Base-by-base conservation (phyloP, 2,888 invertebrate genomes). In the Sesia bembeciformis region DNA sequence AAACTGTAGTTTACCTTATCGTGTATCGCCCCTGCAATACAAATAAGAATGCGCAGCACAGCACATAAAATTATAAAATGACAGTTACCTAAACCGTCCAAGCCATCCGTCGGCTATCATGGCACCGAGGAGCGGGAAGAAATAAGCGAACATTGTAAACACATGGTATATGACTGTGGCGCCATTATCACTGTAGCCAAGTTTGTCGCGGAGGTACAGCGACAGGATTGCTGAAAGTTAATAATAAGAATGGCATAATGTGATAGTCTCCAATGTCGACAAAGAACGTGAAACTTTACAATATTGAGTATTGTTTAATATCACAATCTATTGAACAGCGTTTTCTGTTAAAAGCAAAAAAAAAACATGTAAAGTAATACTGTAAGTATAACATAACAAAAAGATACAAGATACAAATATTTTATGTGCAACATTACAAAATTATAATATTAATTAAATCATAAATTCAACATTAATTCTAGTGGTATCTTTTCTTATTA, bases 21-120 rank as follows among this genome's bases (percentile, higher is more conserved):
- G 6, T n/a, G 23, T 23, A 23, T 23, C 23, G 23, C 23, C 23
- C 23, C 23, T 23, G 23, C 23, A 23, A 23, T 49, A 38, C 3
- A 7, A 49, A 49, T 49, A 49, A 4, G 8, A 23, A 23, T 23
- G 23, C 46, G 51, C 4, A 5, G 49, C 50, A 0, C 52, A 4
- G 49, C 51, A 52, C 5, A 3, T 42, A 42, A 50, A 5, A 6
- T 23, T 23, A 23, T 23, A 40, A 5, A 6, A 46, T 52, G 53
- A 54, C 54, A 62, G 60, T 66, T 78, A 90, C 91, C 90, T 94
- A 85, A 95, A 99, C 86, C 97, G 95, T 53, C 98, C 98, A 51
- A 98, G 90, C 87, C 93, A 94, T 57, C 97, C 96, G 81, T 99
- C 99, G 0, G 99, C 97, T 46, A 99, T 83, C 71, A 98, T 95